Conservation (phyloP, 1,140 invertebrate genomes). For the Drosophila kepulauana region DNA sequence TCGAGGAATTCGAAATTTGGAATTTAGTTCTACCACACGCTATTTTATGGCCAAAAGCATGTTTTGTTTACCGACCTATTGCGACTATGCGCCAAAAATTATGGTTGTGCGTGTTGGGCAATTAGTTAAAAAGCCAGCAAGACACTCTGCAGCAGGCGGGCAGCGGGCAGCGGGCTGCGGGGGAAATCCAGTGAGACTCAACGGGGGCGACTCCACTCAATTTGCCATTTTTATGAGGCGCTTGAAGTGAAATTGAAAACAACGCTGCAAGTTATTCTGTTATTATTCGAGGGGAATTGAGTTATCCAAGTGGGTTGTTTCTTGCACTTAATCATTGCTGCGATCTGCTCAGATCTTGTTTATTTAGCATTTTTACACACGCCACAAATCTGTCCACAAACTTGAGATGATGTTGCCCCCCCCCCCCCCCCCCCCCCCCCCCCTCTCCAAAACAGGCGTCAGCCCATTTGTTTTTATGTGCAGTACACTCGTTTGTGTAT, state of each 20-base stretch:
- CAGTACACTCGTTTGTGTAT: background rate
- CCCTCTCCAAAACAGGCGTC: constrained; percentile 14
- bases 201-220: constrained; percentile 80
- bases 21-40: constrained; percentile 65
- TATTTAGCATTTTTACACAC: constrained; percentile 59
- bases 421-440: constrained; percentile 31
- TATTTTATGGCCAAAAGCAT: constrained; percentile 76
- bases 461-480: constrained; percentile 46
- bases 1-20: constrained; percentile 37
- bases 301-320: constrained; percentile 49
- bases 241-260: constrained; percentile 72
- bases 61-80: constrained; percentile 67
- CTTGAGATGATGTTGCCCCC: constrained; percentile 1
- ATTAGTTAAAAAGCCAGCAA: constrained; percentile 69
- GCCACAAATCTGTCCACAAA: constrained; percentile 58
- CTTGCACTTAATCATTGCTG: constrained; percentile 50
- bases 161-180: background rate
- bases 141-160: constrained; percentile 6
- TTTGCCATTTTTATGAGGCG: constrained; percentile 82
- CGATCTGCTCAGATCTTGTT: constrained; percentile 33
- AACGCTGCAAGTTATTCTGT: constrained; percentile 40
- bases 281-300: constrained; percentile 43
- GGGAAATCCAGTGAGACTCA: constrained; percentile 38
- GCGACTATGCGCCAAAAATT: constrained; percentile 64
- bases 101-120: constrained; percentile 68